Base-by-base conservation (phyloP, 2,888 invertebrate species). In the Aphidoletes aphidimyza region DNA sequence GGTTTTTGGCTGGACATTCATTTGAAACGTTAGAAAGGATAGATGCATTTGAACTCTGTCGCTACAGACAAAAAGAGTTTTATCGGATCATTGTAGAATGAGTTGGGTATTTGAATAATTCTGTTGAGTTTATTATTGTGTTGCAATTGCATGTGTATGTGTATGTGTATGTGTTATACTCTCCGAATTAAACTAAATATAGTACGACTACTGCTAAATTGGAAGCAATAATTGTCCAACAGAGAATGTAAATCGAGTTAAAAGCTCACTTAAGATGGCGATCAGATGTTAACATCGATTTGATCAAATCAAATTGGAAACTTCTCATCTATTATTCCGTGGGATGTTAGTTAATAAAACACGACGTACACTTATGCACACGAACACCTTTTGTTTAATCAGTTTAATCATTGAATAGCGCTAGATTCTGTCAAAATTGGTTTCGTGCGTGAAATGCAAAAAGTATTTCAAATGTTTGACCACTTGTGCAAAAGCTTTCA, bases 361-460 rank as follows among this genome's bases (percentile, higher is more conserved):
- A 14, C 17, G 8, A 14, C 19, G 47, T n/a, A n/a, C n/a, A n/a
- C n/a, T n/a, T n/a, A n/a, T 3, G 47, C 54, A 17, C 19, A 54
- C 54, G 54, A 8, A 26, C 26, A 34, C 34, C 69, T 69, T 69
- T 14, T 30, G 69, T 69, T 69, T 69, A 14, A 69, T 69, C 34
- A 30, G 11, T 30, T 6, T n/a, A 9, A 42, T 14, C 42, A 42
- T 42, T 42, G 6, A 14, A n/a, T n/a, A 22, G 22, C 9, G 69
- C 17, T 11, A 0, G n/a, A 30, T 30, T 19, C 17, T 19, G 14
- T 30, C 69, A 69, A 30, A 3, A 69, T 69, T 69, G 30, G 11
- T n/a, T 19, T 54, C 54, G 54, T 54, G 54, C 54, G 22, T 19
- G 54, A 54, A 54, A 54, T 54, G 54, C 26, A 54, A 54, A 54